Conservation (phyloP, 2,113 vertebrate genomes). For the Cochlearius cochlearius region DNA sequence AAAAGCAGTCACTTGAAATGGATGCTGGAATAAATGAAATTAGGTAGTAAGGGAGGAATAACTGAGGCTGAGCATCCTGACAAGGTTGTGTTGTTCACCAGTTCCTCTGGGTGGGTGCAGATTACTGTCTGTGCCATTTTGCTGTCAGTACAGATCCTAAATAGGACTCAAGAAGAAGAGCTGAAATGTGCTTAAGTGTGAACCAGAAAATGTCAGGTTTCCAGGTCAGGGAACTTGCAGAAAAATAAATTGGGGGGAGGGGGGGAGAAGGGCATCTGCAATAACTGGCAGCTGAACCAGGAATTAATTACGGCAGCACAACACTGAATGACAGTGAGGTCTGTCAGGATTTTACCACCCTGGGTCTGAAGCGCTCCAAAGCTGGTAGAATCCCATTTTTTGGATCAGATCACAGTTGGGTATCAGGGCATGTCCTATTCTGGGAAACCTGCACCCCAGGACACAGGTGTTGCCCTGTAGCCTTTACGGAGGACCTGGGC, state of each 20-base stretch:
- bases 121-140: neutral
- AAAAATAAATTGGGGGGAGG: neutral
- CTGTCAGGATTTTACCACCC: neutral
- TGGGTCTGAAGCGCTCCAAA: neutral
- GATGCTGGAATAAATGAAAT: neutral
- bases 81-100: neutral
- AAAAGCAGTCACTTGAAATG: neutral
- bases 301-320: slow-evolving; percentile 2
- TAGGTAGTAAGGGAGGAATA: neutral
- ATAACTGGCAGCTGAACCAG: neutral
- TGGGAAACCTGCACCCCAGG: neutral
- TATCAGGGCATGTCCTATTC: neutral
- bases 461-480: neutral
- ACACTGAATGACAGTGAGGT: neutral
- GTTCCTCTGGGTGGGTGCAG: neutral
- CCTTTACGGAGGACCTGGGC: neutral
- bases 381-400: neutral
- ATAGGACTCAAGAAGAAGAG: neutral
- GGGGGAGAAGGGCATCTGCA: neutral
- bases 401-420: neutral
- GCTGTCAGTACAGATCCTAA: neutral
- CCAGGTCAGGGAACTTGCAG: slow-evolving; percentile 6
- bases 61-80: neutral
- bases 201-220: slow-evolving; percentile 48
- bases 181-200: neutral